Evolutionary conservation across 2,113 vertebrate genomes (phyloP), one percentile per base, ranked within the genome.

Genomic region (Eublepharis macularius): DNA sequence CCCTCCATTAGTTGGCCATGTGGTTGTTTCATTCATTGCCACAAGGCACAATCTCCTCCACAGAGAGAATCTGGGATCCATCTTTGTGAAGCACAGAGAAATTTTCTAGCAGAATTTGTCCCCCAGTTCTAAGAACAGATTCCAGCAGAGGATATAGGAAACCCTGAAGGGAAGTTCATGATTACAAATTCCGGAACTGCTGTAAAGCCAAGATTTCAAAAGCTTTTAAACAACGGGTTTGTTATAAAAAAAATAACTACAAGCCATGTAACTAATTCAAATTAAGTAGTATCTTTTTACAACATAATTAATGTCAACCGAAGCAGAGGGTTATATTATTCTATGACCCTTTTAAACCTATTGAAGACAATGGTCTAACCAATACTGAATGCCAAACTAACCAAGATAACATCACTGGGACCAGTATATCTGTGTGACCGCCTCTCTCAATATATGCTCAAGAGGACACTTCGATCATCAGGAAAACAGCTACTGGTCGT

Each of bases 11-110:
- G 86, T 82, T 1, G 0, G 21, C 79, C 82, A 19, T 1, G 54
- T 2, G 0, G 76, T 66, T 0, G 29, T 2, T 87, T 41, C 49
- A 2, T 5, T 0, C 45, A 0, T 81, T 21, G 76, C 79, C 72
- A 72, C 78, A 45, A 0, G 0, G 6, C 65, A 19, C 0, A 0
- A 0, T 32, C 49, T 45, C 76, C 60, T n/a, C 6, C 0, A 0
- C 0, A 0, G 0, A 3, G 70, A 75, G 49, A 51, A 21, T 36
- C 79, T 79, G 36, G 51, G 51, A 63, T 49, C 6, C 21, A 77
- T 82, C 80, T 82, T 60, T 47, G 68, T 77, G 41, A 82, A 69
- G 32, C 70, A 29, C 26, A 54, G 69, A 80, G 63, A 29, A 19
- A 36, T 80, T 49, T 51, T 74, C 73, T 45, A 65, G 17, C 13